A percentile compares a stretch with the other conserved stretches of the same genome.
Evolutionary conservation across 2,113 vertebrate genomes (phyloP).

Genomic region (Chinchilla lanigera): DNA sequence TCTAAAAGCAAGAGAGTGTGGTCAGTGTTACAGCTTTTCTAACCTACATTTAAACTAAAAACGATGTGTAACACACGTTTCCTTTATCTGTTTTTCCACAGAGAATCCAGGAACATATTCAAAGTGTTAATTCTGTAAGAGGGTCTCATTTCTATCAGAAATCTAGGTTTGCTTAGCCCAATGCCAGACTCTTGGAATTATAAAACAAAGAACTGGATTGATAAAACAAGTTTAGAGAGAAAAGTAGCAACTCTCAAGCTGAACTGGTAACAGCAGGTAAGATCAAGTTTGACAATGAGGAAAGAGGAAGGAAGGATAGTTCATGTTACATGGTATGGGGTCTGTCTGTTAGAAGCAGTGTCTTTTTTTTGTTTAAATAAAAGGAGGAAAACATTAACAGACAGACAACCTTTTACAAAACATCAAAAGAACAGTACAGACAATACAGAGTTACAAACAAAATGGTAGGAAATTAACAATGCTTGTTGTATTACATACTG

Average conservation of each 20-base stretch:
- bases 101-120: slow-evolving; percentile 4
- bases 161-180: background rate
- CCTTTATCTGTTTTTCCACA: slow-evolving; percentile 10
- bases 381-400: no score
- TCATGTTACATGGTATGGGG: background rate
- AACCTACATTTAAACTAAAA: background rate
- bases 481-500: no score
- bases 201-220: background rate
- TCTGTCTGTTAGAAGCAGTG: background rate
- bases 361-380: no score
- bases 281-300: background rate
- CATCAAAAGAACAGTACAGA: no score
- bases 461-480: no score
- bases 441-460: no score
- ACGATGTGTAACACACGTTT: background rate
- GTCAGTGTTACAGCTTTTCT: background rate
- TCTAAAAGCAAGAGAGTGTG: slow-evolving; percentile 85
- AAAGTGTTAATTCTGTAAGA: background rate
- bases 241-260: background rate
- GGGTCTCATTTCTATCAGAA: background rate
- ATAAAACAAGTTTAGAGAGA: background rate
- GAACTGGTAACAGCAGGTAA: background rate
- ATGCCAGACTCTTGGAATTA: background rate
- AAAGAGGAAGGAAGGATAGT: background rate
- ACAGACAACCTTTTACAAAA: no score